Percentiles rank a stretch among this genome's conserved stretches.
Conservation (phyloP, 2,113 vertebrate genomes). For the Prochilodus magdalenae region DNA sequence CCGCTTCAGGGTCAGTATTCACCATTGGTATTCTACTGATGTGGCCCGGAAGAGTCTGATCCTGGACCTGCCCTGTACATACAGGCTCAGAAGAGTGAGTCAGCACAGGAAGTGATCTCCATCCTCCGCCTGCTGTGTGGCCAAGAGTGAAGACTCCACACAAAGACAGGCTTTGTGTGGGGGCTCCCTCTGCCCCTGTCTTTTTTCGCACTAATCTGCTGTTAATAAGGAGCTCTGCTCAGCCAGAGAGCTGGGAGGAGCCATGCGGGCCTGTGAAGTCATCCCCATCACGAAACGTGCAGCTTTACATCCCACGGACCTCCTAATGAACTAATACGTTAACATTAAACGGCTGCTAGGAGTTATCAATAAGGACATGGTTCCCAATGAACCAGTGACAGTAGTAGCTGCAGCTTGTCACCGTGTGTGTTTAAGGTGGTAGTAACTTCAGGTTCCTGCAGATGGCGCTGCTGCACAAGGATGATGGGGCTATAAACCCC, state of each 20-base stretch:
- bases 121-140: slow-evolving; percentile 81
- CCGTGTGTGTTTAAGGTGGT: too few relatives aligned
- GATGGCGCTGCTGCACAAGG: too few relatives aligned
- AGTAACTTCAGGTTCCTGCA: too few relatives aligned
- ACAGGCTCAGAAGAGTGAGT: slow-evolving; percentile 70
- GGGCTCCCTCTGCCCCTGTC: slow-evolving; percentile 62
- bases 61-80: slow-evolving; percentile 6
- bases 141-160: slow-evolving; percentile 78
- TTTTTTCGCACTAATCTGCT: slow-evolving; percentile 78
- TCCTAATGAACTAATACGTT: neutral
- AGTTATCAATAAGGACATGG: neutral
- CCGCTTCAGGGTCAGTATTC: neutral
- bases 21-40: neutral
- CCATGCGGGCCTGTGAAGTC: slow-evolving; percentile 42
- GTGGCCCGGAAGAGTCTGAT: neutral
- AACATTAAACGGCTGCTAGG: neutral
- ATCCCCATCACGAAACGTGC: slow-evolving; percentile 5
- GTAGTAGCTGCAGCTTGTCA: too few relatives aligned
- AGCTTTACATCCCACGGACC: slow-evolving; percentile 21
- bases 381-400: too few relatives aligned
- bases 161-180: slow-evolving; percentile 79
- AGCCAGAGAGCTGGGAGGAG: slow-evolving; percentile 61
- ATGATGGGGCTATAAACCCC: too few relatives aligned
- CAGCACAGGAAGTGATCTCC: slow-evolving; percentile 80
- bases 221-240: slow-evolving; percentile 75